Evolutionary conservation across 2,888 invertebrate genomes (phyloP), one percentile per base, ranked within the genome.

Genomic region (Acanthoscelides obtectus): DNA sequence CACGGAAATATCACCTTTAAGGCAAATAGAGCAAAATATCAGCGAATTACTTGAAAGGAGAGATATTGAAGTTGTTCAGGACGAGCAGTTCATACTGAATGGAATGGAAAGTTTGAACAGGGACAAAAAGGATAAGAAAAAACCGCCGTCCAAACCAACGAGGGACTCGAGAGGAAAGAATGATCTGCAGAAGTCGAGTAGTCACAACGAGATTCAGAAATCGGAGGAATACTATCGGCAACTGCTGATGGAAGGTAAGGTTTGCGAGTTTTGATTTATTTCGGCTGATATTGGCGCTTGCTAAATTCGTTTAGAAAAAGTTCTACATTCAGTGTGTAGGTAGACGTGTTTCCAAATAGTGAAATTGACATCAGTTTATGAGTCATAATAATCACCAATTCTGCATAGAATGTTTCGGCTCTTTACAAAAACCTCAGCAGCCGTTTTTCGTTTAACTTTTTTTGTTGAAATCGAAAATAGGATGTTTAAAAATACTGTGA

Each of bases 21-120:
- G 91, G 73, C 91, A 92, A 86, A 92, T 92, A 74, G 92, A 91
- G 84, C 90, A 90, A 84, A 92, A 91, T 82, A 92, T 92, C 79
- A 92, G 89, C 82, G 92, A 92, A 80, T 87, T 92, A 82, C 84
- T 92, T 80, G 91, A 86, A 76, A 79, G 85, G 72, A 76, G 84
- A 19, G 85, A 85, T 74, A 84, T 85, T 69, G 84, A 86, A 77
- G 79, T 81, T 45, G 77, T 83, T 12, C 80, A 83, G 71, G 81
- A 83, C 69, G 83, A 81, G 66, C 78, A 80, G 66, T 78, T 81
- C 64, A 79, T 85, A 68, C 80, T 86, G 73, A 86, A 86, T 68
- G 87, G 87, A 3, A 82, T 87, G 27, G 86, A 86, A 67, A 84
- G 81, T 75, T 83, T 86, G 69, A 86, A 84, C 73, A 86, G 85